Percentiles rank a stretch among this genome's conserved stretches.
Conservation (phyloP, 2,113 vertebrate genomes). For the Dicrurus megarhynchus region DNA sequence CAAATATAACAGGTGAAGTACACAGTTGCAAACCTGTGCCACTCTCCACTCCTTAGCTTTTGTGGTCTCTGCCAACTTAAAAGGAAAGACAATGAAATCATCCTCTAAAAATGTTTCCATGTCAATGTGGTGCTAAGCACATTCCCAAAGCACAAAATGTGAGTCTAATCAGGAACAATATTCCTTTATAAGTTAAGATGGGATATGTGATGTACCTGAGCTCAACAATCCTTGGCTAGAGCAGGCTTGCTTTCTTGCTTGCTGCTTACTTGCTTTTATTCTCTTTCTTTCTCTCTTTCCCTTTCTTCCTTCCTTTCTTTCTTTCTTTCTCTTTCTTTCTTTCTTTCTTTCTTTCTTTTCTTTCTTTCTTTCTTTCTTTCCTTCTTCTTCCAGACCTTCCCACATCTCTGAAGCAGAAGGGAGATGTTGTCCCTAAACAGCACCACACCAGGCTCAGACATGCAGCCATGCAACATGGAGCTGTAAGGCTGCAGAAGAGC, state of each 20-base stretch:
- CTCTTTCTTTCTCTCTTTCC: too few species aligned
- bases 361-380: neutral
- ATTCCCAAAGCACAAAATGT: neutral
- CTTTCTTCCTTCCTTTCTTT: too few species aligned
- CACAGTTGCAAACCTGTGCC: neutral
- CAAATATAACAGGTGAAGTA: neutral
- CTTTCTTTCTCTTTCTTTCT: too few species aligned
- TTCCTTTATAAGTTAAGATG: conserved; percentile 21
- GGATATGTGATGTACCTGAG: neutral
- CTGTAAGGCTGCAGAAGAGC: neutral
- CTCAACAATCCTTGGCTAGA: neutral
- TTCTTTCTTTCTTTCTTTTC: neutral
- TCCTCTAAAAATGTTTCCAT: neutral
- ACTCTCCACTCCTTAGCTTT: conserved; percentile 8
- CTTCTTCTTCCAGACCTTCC: neutral
- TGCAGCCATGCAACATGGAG: neutral
- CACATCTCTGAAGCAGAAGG: neutral
- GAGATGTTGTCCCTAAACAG: neutral
- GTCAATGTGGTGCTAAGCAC: neutral
- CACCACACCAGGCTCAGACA: neutral
- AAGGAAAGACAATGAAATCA: neutral
- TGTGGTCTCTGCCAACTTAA: neutral
- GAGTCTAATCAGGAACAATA: neutral
- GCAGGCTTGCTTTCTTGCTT: neutral
- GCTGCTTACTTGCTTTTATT: too few species aligned